These are phyloP conservation scores for Heterodera schachtii DNA, from an alignment of 1,140 invertebrate species.

Conservation along the genomic window DNA sequence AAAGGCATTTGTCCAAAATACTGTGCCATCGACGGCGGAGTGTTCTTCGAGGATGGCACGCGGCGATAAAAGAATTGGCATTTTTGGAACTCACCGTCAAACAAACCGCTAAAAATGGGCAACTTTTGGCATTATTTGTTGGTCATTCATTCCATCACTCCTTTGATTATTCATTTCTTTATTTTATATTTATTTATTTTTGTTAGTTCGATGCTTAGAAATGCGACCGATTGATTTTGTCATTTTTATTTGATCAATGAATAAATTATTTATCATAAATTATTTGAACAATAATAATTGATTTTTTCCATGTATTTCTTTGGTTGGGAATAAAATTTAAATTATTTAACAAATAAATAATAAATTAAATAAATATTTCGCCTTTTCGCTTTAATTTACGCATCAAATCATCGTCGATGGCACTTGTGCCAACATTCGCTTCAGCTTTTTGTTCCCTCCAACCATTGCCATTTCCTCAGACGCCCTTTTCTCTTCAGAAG, in stretches of 20 bases:
- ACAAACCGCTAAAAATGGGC: constrained; percentile 30
- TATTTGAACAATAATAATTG: too few species aligned
- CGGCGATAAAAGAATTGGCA: constrained; percentile 53
- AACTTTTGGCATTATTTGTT: constrained; percentile 51
- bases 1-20: constrained; percentile 62
- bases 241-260: too few species aligned
- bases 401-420: constrained; percentile 2
- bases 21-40: constrained; percentile 54
- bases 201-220: too few species aligned
- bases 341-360: too few species aligned
- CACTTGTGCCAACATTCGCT: not conserved
- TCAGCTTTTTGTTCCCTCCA: not conserved
- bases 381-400: not conserved
- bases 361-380: too few species aligned
- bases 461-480: not conserved
- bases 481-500: not conserved
- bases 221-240: too few species aligned
- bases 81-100: not conserved
- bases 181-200: too few species aligned
- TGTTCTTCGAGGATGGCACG: constrained; percentile 57
- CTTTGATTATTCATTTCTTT: not conserved
- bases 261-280: too few species aligned
- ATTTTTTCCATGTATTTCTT: too few species aligned
- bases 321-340: too few species aligned
- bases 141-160: constrained; percentile 33